Evolutionary conservation across 2,113 vertebrate genomes (phyloP).

Genomic region (Pygoscelis adeliae): DNA sequence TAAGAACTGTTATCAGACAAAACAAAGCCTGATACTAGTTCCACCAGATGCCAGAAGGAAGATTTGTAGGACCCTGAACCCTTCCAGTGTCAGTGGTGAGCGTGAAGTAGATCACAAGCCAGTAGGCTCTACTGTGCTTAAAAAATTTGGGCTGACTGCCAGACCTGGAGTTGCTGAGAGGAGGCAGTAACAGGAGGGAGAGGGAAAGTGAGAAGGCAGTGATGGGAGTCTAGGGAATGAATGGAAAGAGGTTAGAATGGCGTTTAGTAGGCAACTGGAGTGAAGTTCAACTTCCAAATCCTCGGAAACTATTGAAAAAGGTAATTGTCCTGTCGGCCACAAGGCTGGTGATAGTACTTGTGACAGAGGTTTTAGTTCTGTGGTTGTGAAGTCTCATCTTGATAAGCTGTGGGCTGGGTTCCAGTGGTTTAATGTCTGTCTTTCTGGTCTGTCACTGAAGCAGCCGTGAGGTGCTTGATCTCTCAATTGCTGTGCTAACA

Average conservation of each 20-base stretch:
- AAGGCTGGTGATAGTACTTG: not conserved
- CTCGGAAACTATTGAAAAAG: not conserved
- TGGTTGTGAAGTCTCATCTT: not conserved
- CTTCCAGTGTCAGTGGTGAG: not conserved
- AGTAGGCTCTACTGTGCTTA: not conserved
- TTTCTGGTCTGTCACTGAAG: not conserved
- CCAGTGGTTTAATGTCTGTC: not conserved
- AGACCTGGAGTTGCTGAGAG: not conserved
- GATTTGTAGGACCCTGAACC: not conserved
- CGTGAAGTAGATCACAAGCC: not conserved
- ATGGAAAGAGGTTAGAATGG: not conserved
- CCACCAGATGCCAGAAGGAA: not conserved
- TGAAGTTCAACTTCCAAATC: not conserved
- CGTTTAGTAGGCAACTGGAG: not conserved
- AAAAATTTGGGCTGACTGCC: not conserved
- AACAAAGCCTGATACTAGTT: not conserved
- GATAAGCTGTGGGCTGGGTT: not conserved
- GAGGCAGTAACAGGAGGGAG: not conserved
- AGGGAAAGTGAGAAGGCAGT: not conserved
- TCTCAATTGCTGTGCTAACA: not conserved
- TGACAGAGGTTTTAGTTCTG: not conserved
- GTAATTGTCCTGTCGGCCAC: not conserved
- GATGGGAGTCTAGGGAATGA: not conserved
- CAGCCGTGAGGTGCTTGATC: not conserved
- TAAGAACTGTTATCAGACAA: not conserved